Evolutionary conservation across 2,113 vertebrate genomes (phyloP), one percentile per base, ranked within the genome.

Genomic region (Hystrix cristata): DNA sequence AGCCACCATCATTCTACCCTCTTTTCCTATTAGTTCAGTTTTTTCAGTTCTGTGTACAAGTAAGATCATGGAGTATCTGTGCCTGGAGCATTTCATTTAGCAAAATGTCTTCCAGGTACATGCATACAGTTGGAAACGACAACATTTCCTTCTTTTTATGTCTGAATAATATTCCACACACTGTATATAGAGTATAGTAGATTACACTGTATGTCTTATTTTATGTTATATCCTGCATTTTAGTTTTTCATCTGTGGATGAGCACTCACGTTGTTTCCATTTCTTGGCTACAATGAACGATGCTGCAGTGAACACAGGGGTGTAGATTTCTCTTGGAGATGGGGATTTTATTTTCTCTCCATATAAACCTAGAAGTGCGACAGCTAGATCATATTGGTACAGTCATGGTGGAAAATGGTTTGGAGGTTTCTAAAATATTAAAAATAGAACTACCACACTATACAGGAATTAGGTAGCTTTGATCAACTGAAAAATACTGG

Each of bases 401-500:
- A 29, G n/a, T 55, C 27, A 74, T 55, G 15, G 38, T 67, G 60
- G 29, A 59, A 87, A 80, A 86, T 16, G 51, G 48, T 48, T 29
- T 67, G 14, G 51, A 14, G 6, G 1, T 38, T 74, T 51, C 31
- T 59, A 21, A 88, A 88, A 69, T 64, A 23, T 76, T 46, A 25
- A 65, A 83, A 57, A 59, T 25, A 59, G 38, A 57, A 38, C 69
- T 29, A 84, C 0, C 2, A 46, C 25, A 43, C 10, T 34, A 65
- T 65, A 19, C 29, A 84, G 25, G 21, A 96, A 48, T 65, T 29
- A 82, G 10, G 18, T 55, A 83, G n/a, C 48, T 90, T 72, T 88
- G 29, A 74, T n/a, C 38, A 91, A 87, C 59, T 96, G 92, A 80
- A 96, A 87, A 78, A 76, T 71, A 60, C 25, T 91, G 38, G 34